Evolutionary conservation across 2,888 invertebrate species (phyloP), one percentile per base, ranked within the genome.

Genomic region (Sinopyrophorus schimmeli): DNA sequence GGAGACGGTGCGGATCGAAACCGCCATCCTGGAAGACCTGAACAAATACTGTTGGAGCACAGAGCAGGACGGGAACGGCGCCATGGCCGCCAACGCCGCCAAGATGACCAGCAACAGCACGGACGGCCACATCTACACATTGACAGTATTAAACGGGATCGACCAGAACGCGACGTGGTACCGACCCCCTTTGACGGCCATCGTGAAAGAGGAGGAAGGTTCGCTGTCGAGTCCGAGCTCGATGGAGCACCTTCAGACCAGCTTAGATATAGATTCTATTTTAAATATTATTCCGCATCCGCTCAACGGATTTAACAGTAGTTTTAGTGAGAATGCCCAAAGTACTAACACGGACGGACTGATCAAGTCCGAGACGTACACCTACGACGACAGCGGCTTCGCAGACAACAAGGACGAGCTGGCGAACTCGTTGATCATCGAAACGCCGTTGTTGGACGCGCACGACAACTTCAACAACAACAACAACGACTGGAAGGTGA

Each of bases 31-130:
- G 63, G 91, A 91, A 71, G 91, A 90, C 74, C 80, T 90, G 63
- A 89, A 89, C 74, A 89, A 89, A 70, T 89, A 85, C 70, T 89
- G 88, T 68, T 89, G 89, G 89, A 83, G 79, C 56, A 82, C 84
- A 67, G 83, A 85, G 59, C 77, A 70, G 59, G 80, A 80, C 17
- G 59, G 62, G 6, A 69, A 67, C 60, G 79, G 81, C 38, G 76
- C 74, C 59, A 77, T 76, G 34, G 76, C 79, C 41, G 68, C 58
- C 54, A 71, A 77, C 65, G 60, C 77, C 31, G 60, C 77, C 31
- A 74, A 77, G 65, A 61, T 76, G 54, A 76, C 77, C 56, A 77
- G 76, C 52, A 75, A 74, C 58, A 86, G 84, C 65, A 85, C 86
- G n/a, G 88, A 88, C 64, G 87, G 88, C 58, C 83, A 85, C 70